Evolutionary conservation across 2,888 invertebrate genomes (phyloP).

Genomic region (Nysson spinosus): DNA sequence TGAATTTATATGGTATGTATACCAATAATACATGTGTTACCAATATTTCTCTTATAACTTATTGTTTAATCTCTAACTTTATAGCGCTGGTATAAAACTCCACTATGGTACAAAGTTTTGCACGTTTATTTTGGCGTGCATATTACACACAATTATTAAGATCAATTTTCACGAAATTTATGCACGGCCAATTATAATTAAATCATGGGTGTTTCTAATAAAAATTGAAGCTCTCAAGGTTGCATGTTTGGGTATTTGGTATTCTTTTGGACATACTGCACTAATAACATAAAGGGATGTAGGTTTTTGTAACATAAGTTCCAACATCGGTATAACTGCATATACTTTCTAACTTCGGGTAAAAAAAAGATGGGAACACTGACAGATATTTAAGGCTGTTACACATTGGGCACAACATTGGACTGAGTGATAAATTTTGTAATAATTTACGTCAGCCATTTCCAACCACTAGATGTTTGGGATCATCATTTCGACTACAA

Average conservation of each 20-base stretch:
- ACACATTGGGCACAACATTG: too few species aligned
- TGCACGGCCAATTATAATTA: constrained; percentile 19
- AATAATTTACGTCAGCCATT: too few species aligned
- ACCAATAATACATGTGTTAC: background rate
- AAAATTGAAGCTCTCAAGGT: constrained; percentile 13
- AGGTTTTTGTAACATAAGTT: too few species aligned
- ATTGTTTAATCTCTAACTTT: constrained; percentile 33
- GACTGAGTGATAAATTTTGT: too few species aligned
- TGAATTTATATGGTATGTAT: constrained; percentile 97
- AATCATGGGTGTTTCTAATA: constrained; percentile 9
- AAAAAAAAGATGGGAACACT: too few species aligned
- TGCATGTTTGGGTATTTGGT: constrained; percentile 47
- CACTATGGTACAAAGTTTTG: constrained; percentile 13
- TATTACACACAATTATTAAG: background rate
- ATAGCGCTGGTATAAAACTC: constrained; percentile 29
- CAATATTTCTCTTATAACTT: constrained; percentile 26
- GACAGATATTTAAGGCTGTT: too few species aligned
- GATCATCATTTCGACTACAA: constrained; percentile 12
- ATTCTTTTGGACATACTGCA: constrained; percentile 8
- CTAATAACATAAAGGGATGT: constrained; percentile 10
- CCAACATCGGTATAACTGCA: too few species aligned
- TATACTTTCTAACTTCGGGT: too few species aligned
- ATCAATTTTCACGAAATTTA: background rate
- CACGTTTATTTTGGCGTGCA: constrained; percentile 33
- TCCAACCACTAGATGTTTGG: constrained; percentile 4